A percentile compares a stretch with the other conserved stretches of the same genome.
Evolutionary conservation across 2,888 invertebrate genomes (phyloP).

Genomic region (Drosophila bunnanda): DNA sequence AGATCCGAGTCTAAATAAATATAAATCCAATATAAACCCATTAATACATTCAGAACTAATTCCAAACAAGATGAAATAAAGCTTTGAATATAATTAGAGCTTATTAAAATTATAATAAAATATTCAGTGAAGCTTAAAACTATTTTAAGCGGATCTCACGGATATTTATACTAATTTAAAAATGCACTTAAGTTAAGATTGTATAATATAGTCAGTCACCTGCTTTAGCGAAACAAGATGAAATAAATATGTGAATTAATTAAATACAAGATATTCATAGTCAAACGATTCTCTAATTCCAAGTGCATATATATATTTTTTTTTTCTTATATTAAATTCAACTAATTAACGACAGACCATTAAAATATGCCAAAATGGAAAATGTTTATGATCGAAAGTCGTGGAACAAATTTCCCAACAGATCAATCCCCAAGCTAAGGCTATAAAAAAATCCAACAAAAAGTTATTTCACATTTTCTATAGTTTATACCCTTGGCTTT

Average conservation of each 20-base stretch:
- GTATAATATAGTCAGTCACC: background rate
- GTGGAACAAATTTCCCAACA: slow-evolving; percentile 28
- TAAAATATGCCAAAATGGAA: slow-evolving; percentile 32
- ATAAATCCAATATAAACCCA: background rate
- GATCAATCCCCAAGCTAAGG: slow-evolving; percentile 19
- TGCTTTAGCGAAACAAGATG: background rate
- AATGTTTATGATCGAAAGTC: slow-evolving; percentile 36
- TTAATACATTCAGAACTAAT: background rate
- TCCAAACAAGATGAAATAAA: background rate
- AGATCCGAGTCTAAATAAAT: background rate
- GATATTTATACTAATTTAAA: background rate
- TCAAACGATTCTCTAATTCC: background rate
- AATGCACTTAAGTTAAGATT: background rate
- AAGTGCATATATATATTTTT: background rate
- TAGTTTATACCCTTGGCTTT: slow-evolving; percentile 50
- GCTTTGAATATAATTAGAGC: background rate
- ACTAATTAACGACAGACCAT: slow-evolving; percentile 36
- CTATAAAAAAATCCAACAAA: slow-evolving; percentile 29
- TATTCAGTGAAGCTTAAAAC: background rate
- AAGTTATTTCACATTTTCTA: slow-evolving; percentile 26
- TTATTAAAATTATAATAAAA: background rate
- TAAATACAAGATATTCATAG: slow-evolving; percentile 16
- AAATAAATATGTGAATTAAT: slow-evolving; percentile 5
- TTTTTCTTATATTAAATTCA: slow-evolving; percentile 13
- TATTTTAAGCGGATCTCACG: slow-evolving; percentile 3